Percentiles rank a stretch among this genome's conserved stretches.
phyloP scores from a whole-genome alignment of 2,888 invertebrate species.

The Rutpela maculata region DNA sequence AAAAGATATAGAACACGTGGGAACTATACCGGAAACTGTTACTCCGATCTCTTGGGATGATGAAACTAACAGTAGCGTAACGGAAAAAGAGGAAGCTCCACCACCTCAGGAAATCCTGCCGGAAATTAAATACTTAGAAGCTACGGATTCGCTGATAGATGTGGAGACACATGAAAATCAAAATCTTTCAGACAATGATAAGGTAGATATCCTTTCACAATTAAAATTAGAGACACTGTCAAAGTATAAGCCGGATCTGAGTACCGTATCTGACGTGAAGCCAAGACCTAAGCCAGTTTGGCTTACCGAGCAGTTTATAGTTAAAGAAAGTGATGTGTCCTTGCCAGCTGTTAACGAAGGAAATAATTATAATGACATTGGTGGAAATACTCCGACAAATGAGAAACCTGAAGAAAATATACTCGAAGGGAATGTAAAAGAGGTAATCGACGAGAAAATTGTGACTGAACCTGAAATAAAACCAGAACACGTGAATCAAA shows the following conservation, averaged over 20 bases:
- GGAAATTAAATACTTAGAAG: slow-evolving; percentile 30
- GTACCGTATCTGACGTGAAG: slow-evolving; percentile 44
- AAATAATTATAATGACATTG: neutral
- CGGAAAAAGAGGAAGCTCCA: neutral
- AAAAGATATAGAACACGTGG: slow-evolving; percentile 41
- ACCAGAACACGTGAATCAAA: slow-evolving; percentile 11
- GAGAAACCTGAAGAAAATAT: neutral
- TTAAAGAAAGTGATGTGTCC: neutral
- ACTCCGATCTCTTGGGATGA: neutral
- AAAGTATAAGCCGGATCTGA: slow-evolving; percentile 57
- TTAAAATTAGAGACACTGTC: slow-evolving; percentile 58
- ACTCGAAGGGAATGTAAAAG: neutral
- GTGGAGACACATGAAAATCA: neutral
- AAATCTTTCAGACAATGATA: slow-evolving; percentile 29
- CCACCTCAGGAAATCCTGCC: slow-evolving; percentile 17
- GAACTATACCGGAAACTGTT: slow-evolving; percentile 34
- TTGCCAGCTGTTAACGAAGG: neutral
- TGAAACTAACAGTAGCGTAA: neutral
- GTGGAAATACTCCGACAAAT: neutral
- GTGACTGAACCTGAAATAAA: neutral
- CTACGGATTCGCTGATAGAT: neutral
- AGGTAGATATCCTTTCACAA: slow-evolving; percentile 50
- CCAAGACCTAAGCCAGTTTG: slow-evolving; percentile 38
- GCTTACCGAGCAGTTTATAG: slow-evolving; percentile 8
- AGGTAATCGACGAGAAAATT: too few relatives aligned